Conservation (phyloP, 2,113 vertebrate genomes). For the Hydrochoerus hydrochaeris region DNA sequence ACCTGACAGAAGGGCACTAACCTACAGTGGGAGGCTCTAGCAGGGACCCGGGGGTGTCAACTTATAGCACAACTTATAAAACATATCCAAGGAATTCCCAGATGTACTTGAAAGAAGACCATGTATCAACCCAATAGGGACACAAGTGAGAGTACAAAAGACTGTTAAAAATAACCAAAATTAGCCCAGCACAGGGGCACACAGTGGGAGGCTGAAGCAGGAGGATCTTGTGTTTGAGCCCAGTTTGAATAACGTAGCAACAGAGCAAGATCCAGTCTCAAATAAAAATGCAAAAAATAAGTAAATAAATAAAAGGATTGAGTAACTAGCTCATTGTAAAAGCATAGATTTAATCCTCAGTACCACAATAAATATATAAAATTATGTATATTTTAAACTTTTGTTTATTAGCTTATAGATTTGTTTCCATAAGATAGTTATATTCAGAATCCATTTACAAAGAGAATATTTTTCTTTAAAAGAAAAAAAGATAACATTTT, state of each 20-base stretch:
- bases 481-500: not conserved
- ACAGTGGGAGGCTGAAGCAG: not conserved
- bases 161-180: not conserved
- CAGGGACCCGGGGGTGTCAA: not conserved
- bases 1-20: not conserved
- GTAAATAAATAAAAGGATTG: not conserved
- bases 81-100: not conserved
- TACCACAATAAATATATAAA: not conserved
- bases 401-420: slow-evolving; percentile 9
- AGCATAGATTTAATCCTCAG: not conserved
- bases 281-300: not conserved
- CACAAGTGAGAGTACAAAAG: not conserved
- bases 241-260: not conserved
- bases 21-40: not conserved
- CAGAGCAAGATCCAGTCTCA: not conserved
- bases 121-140: not conserved
- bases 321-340: not conserved
- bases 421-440: not conserved
- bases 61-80: not conserved
- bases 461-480: not conserved
- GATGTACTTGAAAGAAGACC: not conserved
- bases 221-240: not conserved
- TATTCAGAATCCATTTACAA: not conserved
- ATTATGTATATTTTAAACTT: not conserved
- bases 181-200: not conserved